Evolutionary conservation across 2,888 invertebrate genomes (phyloP).

Genomic region (Scaptomyza flava): DNA sequence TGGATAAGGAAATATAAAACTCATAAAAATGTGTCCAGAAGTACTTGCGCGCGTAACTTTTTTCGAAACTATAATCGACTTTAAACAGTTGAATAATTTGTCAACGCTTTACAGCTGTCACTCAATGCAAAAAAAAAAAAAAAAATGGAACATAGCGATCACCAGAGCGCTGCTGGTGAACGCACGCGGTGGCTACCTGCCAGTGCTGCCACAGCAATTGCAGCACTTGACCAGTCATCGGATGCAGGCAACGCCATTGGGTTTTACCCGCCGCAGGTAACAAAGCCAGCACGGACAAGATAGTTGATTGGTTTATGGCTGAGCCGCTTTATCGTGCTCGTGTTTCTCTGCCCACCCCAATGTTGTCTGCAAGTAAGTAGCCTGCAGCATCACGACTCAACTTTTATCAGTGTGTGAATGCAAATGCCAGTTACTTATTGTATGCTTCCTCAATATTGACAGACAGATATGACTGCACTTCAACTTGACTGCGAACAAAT

Average conservation of each 20-base stretch:
- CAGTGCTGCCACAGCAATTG: not conserved
- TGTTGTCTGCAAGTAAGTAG: no score
- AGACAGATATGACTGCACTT: not conserved
- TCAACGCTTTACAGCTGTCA: no score
- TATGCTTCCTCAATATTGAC: not conserved
- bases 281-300: not conserved
- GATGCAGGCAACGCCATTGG: not conserved
- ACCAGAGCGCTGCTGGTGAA: no score
- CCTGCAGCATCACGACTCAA: not conserved
- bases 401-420: constrained; percentile 8
- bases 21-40: no score
- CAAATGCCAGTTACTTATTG: not conserved
- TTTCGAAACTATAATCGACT: no score
- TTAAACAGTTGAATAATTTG: no score
- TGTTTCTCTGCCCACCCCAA: not conserved
- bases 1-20: no score
- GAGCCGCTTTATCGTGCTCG: constrained; percentile 7
- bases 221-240: constrained; percentile 30
- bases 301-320: constrained; percentile 29
- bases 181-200: constrained; percentile 18
- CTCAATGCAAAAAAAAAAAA: no score
- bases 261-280: constrained; percentile 27
- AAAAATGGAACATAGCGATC: no score
- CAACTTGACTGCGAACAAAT: not conserved
- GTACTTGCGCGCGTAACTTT: no score